Evolutionary conservation across 2,113 vertebrate genomes (phyloP).

Genomic region (Lagopus leucura): DNA sequence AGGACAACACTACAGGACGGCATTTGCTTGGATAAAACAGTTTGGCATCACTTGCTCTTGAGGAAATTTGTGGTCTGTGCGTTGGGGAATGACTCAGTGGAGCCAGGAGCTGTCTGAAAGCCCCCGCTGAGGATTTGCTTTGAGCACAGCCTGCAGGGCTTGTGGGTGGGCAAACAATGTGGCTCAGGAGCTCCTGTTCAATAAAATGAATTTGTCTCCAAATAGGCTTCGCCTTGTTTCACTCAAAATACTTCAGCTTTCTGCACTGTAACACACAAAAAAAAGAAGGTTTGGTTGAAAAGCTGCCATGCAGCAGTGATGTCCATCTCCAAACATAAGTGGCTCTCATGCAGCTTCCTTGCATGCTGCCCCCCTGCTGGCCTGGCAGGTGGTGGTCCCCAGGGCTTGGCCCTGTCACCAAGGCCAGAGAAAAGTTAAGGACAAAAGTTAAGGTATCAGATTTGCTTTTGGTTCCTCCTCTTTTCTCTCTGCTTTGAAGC

Average conservation of each 20-base stretch:
- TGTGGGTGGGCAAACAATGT: neutral
- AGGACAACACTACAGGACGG: neutral
- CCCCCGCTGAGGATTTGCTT: neutral
- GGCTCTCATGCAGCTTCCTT: neutral
- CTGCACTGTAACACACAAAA: neutral
- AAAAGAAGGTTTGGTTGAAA: neutral
- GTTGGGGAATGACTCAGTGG: neutral
- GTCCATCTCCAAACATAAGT: neutral
- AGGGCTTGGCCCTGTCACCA: neutral
- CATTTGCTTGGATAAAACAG: neutral
- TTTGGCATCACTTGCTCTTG: neutral
- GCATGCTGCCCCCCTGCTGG: neutral
- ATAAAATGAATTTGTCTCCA: neutral
- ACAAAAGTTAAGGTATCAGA: neutral
- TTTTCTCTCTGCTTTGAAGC: neutral
- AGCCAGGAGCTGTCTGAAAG: neutral
- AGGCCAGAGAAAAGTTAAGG: neutral
- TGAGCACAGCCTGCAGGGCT: neutral
- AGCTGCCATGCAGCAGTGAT: neutral
- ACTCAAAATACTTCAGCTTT: neutral
- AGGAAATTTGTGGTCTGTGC: neutral
- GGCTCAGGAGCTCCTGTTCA: neutral
- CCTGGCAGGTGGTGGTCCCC: accelerated
- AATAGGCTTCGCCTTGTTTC: neutral
- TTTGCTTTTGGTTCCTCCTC: neutral